These are phyloP conservation scores for Aegithalos caudatus DNA, from an alignment of 2,113 vertebrate genomes.

Conservation along the genomic window DNA sequence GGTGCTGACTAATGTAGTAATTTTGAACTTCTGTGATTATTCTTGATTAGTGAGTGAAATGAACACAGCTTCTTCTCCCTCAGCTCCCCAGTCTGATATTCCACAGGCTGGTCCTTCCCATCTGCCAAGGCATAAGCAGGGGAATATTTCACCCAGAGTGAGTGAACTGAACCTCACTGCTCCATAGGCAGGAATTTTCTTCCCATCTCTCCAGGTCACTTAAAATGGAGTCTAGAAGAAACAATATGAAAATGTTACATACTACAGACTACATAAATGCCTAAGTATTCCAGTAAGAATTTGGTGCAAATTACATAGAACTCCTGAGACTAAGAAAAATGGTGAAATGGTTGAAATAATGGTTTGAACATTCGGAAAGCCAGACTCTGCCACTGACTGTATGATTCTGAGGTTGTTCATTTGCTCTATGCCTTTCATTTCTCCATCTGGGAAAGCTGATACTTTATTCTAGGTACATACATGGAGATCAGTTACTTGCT, in stretches of 20 bases:
- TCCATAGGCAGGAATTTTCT: neutral
- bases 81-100: neutral
- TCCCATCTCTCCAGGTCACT: neutral
- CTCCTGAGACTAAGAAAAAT: neutral
- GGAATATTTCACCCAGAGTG: neutral
- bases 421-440: neutral
- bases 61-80: neutral
- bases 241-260: neutral
- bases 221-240: neutral
- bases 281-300: neutral
- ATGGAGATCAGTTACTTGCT: neutral
- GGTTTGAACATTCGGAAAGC: neutral
- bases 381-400: neutral
- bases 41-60: neutral
- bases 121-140: neutral
- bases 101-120: neutral
- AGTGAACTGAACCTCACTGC: neutral
- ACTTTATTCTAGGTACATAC: neutral
- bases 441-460: neutral
- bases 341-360: neutral
- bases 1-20: neutral
- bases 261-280: neutral
- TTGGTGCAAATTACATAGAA: neutral
- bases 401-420: neutral
- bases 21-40: neutral